Conservation (phyloP, 2,797 vertebrate species). For the Chrysocyon brachyurus region DNA sequence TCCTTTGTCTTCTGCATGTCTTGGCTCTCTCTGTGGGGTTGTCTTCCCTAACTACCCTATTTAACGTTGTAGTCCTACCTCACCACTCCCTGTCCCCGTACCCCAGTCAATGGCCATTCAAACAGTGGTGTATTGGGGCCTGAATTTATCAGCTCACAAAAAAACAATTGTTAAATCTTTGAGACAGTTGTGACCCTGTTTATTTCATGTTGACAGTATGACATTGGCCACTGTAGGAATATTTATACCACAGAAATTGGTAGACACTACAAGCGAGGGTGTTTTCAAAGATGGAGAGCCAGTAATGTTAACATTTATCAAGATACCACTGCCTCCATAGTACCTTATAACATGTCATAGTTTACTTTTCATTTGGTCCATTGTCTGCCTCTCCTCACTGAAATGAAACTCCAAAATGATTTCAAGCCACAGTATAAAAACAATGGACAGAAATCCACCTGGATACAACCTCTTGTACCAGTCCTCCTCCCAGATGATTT, state of each 20-base stretch:
- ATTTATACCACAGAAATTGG: not conserved
- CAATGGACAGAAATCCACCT: not conserved
- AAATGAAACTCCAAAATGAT: not conserved
- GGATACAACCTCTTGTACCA: not conserved
- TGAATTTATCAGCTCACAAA: not conserved
- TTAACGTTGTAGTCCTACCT: not conserved
- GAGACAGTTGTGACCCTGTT: not conserved
- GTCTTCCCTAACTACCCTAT: not conserved
- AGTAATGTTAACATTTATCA: not conserved
- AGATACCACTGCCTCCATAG: not conserved
- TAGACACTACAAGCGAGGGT: not conserved
- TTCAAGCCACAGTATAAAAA: not conserved
- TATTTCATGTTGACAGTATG: not conserved
- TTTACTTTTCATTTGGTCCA: not conserved
- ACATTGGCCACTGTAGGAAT: not conserved
- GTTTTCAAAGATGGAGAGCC: not conserved
- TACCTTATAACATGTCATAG: not conserved
- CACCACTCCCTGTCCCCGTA: not conserved
- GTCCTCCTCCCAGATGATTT: not conserved
- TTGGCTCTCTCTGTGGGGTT: not conserved
- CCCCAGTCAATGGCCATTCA: not conserved
- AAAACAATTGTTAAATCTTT: not conserved
- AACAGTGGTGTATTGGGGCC: not conserved
- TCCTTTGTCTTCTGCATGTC: not conserved
- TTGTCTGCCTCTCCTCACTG: not conserved